Base-by-base conservation (phyloP, 2,113 vertebrate genomes). In the Scolopax mira region DNA sequence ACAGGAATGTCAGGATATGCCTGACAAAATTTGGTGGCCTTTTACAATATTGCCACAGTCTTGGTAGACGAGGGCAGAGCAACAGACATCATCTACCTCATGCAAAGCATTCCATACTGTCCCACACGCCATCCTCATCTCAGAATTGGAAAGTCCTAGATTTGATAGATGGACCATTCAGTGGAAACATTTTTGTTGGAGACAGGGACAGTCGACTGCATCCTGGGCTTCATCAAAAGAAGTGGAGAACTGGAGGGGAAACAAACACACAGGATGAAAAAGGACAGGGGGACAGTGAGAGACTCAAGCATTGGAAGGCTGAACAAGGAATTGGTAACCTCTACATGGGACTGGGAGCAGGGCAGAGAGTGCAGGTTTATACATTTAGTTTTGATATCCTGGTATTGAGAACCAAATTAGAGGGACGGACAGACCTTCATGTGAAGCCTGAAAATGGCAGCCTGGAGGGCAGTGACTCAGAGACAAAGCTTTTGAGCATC, bases 251-350 rank as follows among this genome's bases (percentile, higher is more conserved):
- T 64, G 37, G 31, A 48, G 37, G 48, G 41, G n/a, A 39, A 44
- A 35, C n/a, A 71, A 54, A 27, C 25, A 46, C 2, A 15, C 5
- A 2, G 0, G 3, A 17, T 48, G 35, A 11, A 42, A 61, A 73
- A 57, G 42, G 33, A n/a, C 16, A 33, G 48, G 14, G 49, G 64
- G 33, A 23, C 19, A 37, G 23, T 4, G 13, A 44, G 31, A n/a
- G 21, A 18, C 13, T 44, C 1, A 1, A 52, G n/a, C 18, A 6
- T 7, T 18, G 10, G 49, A 61, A 31, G 33, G 28, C 10, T 35
- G 41, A 18, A 55, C 10, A 7, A 51, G 55, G 48, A 33, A 22
- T 64, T 46, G 65, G 24, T 74, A 23, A 35, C 28, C 24, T 88
- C 0, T 19, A 4, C 3, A 0, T n/a, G 37, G 37, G 39, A 31